Base-by-base conservation (phyloP, 1,140 invertebrate genomes). In the Drosophila azteca region DNA sequence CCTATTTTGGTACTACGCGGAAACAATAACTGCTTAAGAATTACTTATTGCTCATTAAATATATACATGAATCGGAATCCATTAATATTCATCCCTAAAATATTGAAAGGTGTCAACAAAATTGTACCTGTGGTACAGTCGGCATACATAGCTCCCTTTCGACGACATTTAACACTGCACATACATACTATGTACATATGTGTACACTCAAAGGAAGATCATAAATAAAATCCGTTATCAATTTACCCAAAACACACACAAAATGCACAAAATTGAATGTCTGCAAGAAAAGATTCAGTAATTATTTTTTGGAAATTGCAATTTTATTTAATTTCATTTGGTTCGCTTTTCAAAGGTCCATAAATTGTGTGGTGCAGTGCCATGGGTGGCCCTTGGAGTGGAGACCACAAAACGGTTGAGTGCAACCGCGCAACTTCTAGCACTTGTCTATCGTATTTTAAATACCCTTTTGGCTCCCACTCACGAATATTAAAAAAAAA, bases 361-460 rank as follows among this genome's bases (percentile, higher is more conserved):
- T 76, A 72, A 76, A 76, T 76, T 66, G 52, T 26, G 4, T 26
- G 0, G 24, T 26, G 24, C 5, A 26, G 58, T 52, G 51, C 46
- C 62, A 52, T 57, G 69, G 59, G 57, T 54, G 63, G 39, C 54
- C 35, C 50, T 55, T 31, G 48, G 24, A 24, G 24, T 24, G 24
- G 24, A 24, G 44, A 74, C 74, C 74, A 63, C 74, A 77, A 59
- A 69, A 69, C 66, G 53, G 26, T 71, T 59, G 54, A 72, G 74
- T 77, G 53, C 51, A 69, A 74, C 70, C 74, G 59, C 70, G 60
- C 58, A 69, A 74, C 43, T 46, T 60, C 35, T 50, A 54, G 49
- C 55, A 59, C 68, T 57, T 26, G 24, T 26, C 24, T 57, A 9
- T 57, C 55, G 52, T 59, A 59, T 69, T 76, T 62, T 63, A 54